Conservation (phyloP, 2,113 vertebrate genomes). For the Eleginops maclovinus region DNA sequence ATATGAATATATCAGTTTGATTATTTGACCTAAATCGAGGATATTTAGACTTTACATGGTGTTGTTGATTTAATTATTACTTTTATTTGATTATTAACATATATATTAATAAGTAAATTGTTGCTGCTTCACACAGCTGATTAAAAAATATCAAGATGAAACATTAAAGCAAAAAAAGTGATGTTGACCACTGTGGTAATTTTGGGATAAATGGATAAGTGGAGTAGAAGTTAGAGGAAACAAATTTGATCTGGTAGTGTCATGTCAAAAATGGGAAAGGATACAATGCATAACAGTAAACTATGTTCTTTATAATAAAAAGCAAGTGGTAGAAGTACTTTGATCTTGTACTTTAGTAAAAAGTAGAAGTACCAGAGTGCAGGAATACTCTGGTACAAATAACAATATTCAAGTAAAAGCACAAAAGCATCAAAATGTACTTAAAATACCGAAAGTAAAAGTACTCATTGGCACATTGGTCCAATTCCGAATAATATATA, state of each 20-base stretch:
- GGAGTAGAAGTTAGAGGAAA: neutral
- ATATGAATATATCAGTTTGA: neutral
- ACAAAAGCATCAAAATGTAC: no score
- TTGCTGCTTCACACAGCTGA: neutral
- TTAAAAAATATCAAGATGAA: neutral
- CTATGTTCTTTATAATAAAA: no score
- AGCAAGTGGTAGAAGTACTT: no score
- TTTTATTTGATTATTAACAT: neutral
- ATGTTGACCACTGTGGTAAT: neutral
- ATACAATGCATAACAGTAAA: no score
- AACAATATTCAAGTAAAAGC: no score
- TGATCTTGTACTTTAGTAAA: no score
- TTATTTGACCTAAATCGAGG: neutral
- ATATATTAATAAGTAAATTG: neutral
- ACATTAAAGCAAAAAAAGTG: neutral
- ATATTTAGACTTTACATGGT: neutral
- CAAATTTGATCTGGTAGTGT: neutral
- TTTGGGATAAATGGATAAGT: neutral
- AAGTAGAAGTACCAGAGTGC: no score
- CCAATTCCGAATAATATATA: no score
- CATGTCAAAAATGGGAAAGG: no score
- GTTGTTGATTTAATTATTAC: neutral
- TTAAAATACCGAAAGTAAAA: no score
- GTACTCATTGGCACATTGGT: no score
- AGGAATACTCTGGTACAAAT: no score